Evolutionary conservation across 2,888 invertebrate genomes (phyloP).

Genomic region (Leptinotarsa rubiginosa): DNA sequence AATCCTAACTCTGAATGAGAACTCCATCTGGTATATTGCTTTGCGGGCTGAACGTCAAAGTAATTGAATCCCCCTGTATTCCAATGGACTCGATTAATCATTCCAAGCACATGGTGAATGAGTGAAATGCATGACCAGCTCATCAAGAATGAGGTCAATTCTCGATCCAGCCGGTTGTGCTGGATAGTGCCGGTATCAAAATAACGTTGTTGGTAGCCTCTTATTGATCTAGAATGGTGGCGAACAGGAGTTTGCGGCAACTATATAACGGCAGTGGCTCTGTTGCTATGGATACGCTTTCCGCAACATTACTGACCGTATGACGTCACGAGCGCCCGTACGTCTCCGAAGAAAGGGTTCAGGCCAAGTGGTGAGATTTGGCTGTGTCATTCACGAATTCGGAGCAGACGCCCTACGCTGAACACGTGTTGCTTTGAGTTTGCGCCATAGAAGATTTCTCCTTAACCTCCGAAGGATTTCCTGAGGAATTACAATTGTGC

Average conservation of each 20-base stretch:
- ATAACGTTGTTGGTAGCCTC: slow-evolving; percentile 41
- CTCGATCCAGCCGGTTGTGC: slow-evolving; percentile 31
- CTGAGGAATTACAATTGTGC: slow-evolving; percentile 32
- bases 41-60: not conserved
- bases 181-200: slow-evolving; percentile 34
- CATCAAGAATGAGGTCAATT: slow-evolving; percentile 20
- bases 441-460: slow-evolving; percentile 27
- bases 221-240: slow-evolving; percentile 51
- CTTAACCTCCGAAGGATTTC: slow-evolving; percentile 43
- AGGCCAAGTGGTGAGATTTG: slow-evolving; percentile 66
- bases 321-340: slow-evolving; percentile 63
- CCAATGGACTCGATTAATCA: not conserved
- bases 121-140: slow-evolving; percentile 17
- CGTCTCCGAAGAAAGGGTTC: slow-evolving; percentile 70
- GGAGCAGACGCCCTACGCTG: slow-evolving; percentile 48
- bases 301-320: slow-evolving; percentile 64
- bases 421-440: slow-evolving; percentile 39
- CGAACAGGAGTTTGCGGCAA: slow-evolving; percentile 52
- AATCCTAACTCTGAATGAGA: too few relatives aligned
- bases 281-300: slow-evolving; percentile 63
- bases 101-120: not conserved
- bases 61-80: not conserved
- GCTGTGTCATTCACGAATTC: slow-evolving; percentile 54
- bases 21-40: not conserved
- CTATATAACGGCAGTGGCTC: slow-evolving; percentile 56